These are phyloP conservation scores for Hetaerina americana DNA, from an alignment of 1,140 invertebrate genomes.

Conservation along the genomic window DNA sequence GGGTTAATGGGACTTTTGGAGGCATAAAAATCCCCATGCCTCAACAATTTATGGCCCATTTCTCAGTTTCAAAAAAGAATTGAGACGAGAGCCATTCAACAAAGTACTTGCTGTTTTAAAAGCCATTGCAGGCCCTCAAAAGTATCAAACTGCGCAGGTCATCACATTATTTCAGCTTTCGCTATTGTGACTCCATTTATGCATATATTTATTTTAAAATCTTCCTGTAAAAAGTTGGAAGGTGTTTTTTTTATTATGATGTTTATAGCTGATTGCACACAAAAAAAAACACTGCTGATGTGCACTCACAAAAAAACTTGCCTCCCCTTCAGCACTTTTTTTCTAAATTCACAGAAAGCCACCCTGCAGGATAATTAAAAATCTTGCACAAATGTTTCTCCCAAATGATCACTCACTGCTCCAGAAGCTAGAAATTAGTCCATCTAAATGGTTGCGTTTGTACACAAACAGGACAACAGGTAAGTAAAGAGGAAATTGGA, in stretches of 20 bases:
- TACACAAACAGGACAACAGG: not conserved
- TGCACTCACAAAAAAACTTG: not conserved
- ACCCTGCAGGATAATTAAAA: not conserved
- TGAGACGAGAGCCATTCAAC: not conserved
- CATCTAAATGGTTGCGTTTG: not conserved
- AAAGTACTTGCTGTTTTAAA: not conserved
- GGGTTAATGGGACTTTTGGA: not conserved
- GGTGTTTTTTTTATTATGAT: not conserved
- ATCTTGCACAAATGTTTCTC: not conserved
- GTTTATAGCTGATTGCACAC: not conserved
- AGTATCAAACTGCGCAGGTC: too few relatives aligned
- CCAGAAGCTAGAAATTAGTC: not conserved
- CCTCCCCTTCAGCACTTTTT: not conserved
- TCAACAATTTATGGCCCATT: not conserved
- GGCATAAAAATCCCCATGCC: not conserved
- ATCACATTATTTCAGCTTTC: not conserved
- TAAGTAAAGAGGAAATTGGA: not conserved
- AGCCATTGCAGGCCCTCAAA: not conserved
- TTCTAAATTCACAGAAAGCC: not conserved
- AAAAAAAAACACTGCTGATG: not conserved
- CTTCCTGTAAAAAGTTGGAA: not conserved
- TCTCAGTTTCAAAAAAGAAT: not conserved
- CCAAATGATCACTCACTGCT: not conserved
- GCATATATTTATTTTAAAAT: not conserved
- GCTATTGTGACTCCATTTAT: not conserved